A percentile compares a stretch with the other conserved stretches of the same genome.
Conservation (phyloP, 1,140 invertebrate genomes). For the Calliphora vicina region DNA sequence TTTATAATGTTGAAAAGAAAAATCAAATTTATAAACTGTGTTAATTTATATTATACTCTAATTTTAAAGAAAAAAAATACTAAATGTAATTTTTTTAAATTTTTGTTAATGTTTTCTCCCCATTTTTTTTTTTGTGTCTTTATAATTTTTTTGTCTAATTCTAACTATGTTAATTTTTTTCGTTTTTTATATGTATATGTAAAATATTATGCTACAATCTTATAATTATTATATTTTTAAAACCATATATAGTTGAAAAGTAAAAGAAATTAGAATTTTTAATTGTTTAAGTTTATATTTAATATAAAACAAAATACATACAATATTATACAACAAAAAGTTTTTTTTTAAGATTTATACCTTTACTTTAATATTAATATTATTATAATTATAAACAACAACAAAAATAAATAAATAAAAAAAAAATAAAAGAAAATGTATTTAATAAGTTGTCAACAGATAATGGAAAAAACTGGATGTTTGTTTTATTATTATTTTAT, state of each 20-base stretch:
- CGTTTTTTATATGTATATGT: background rate
- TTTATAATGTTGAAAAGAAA: too few relatives aligned
- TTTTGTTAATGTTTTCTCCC: background rate
- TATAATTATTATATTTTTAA: background rate
- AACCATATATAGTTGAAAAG: background rate
- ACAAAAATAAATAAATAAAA: too few relatives aligned
- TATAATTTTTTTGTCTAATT: background rate
- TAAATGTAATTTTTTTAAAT: background rate
- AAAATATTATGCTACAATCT: background rate
- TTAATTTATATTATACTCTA: background rate
- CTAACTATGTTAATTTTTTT: background rate
- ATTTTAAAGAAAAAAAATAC: background rate
- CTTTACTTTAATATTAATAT: background rate
- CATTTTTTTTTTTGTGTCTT: background rate
- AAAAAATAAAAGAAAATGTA: background rate
- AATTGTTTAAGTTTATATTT: background rate
- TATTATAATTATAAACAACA: background rate
- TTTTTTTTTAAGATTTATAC: background rate
- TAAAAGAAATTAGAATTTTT: background rate
- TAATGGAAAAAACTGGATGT: background rate
- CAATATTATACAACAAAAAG: background rate
- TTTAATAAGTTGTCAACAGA: background rate
- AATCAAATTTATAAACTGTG: constrained; percentile 6
- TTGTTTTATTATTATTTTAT: constrained; percentile 11
- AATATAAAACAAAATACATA: background rate